Percentiles rank a stretch among this genome's conserved stretches.
Evolutionary conservation across 2,888 invertebrate genomes (phyloP).

Genomic region (Himalopsyche japonica): DNA sequence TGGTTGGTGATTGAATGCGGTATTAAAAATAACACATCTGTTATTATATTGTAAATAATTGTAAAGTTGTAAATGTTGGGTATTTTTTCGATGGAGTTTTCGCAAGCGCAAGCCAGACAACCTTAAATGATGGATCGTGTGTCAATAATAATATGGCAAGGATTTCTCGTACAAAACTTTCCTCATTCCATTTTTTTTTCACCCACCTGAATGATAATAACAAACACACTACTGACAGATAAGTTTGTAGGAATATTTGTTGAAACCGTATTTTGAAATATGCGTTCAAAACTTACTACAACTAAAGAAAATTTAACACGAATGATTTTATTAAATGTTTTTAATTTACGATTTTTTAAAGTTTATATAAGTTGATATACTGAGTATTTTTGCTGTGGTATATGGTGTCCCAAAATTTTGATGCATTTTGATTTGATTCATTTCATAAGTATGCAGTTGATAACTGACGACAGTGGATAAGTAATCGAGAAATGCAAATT

Average conservation of each 20-base stretch:
- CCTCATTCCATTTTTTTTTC: background rate
- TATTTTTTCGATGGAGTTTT: background rate
- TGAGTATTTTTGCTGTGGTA: no score
- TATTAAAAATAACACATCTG: background rate
- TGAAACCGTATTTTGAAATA: background rate
- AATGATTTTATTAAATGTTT: no score
- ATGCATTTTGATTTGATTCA: no score
- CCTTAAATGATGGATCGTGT: background rate
- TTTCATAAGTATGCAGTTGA: no score
- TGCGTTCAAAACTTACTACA: background rate
- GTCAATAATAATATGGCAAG: background rate
- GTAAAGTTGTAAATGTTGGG: background rate
- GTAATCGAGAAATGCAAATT: no score
- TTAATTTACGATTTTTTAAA: no score
- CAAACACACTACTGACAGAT: background rate
- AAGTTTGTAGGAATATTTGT: background rate
- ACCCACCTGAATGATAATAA: background rate
- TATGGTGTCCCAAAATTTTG: no score
- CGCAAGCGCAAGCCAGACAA: background rate
- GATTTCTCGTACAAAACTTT: background rate
- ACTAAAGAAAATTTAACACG: no score
- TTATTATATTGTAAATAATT: background rate
- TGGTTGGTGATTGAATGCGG: background rate
- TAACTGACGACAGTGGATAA: no score
- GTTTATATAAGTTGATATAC: no score